These are phyloP conservation scores for Proctacanthus coquilletti DNA, from an alignment of 1,140 invertebrate genomes.

Conservation along the genomic window DNA sequence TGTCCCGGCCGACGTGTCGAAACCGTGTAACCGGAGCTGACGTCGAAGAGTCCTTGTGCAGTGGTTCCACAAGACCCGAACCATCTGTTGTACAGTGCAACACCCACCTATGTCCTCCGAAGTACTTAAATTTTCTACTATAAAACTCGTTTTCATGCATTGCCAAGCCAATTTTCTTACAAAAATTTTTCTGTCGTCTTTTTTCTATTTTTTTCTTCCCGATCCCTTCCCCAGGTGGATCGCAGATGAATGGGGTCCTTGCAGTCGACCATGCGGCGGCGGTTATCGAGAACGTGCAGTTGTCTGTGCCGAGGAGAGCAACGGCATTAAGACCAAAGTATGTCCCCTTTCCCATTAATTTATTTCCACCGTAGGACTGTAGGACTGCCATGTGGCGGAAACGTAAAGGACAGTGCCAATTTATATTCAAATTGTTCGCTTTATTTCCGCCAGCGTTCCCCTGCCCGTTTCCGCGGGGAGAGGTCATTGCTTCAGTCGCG, in stretches of 20 bases:
- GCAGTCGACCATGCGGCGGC: slow-evolving; percentile 68
- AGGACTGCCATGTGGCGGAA: too few relatives aligned
- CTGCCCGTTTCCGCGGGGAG: too few relatives aligned
- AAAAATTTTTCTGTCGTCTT: slow-evolving; percentile 3
- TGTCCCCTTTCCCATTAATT: too few relatives aligned
- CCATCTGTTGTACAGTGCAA: slow-evolving; percentile 65
- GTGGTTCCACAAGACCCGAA: slow-evolving; percentile 54
- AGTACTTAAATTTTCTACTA: slow-evolving; percentile 42
- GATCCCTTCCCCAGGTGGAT: slow-evolving; percentile 56
- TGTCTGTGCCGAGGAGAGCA: slow-evolving; percentile 60
- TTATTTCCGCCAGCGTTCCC: too few relatives aligned
- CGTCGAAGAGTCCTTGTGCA: slow-evolving; percentile 64
- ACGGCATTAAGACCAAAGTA: slow-evolving; percentile 50
- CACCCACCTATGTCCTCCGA: slow-evolving; percentile 68
- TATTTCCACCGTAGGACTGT: too few relatives aligned
- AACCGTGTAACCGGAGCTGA: slow-evolving; percentile 54
- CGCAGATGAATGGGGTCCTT: slow-evolving; percentile 72
- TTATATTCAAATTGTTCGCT: too few relatives aligned
- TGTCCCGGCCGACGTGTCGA: slow-evolving; percentile 60
- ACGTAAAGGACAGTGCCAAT: too few relatives aligned
- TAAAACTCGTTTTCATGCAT: slow-evolving; percentile 11
- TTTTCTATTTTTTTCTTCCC: not conserved
- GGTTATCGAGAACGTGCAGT: slow-evolving; percentile 59
- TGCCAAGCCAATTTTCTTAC: not conserved
- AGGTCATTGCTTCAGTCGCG: too few relatives aligned